phyloP scores from a whole-genome alignment of 2,113 vertebrate species.

The Anguilla rostrata region DNA sequence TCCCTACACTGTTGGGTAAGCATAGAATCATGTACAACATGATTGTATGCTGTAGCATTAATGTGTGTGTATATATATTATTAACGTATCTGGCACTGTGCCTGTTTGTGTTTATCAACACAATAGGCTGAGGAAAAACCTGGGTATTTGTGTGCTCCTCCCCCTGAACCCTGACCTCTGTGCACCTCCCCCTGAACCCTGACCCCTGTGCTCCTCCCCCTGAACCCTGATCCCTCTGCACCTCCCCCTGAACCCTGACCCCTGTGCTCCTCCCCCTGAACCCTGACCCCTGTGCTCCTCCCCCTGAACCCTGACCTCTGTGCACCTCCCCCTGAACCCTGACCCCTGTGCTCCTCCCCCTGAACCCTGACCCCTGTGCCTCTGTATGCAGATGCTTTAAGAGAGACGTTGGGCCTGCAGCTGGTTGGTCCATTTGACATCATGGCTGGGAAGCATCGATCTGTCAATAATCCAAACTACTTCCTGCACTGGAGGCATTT shows the following conservation, averaged over 20 bases:
- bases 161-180: not conserved
- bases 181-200: not conserved
- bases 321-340: not conserved
- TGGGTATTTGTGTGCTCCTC: not conserved
- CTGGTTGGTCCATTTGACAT: conserved; percentile 94
- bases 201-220: not conserved
- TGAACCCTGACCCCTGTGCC: not conserved
- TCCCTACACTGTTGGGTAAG: too few species aligned
- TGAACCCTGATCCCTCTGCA: not conserved
- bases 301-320: not conserved
- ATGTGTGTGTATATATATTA: too few species aligned
- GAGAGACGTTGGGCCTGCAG: conserved; percentile 76
- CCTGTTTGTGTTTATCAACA: too few species aligned
- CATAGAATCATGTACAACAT: too few species aligned
- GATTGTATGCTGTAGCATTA: too few species aligned
- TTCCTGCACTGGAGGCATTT: conserved; percentile 92
- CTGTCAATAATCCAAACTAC: conserved; percentile 73
- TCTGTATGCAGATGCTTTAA: conserved; percentile 75
- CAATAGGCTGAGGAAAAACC: too few species aligned
- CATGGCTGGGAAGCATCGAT: conserved; percentile 83
- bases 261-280: too few species aligned
- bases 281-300: too few species aligned
- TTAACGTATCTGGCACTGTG: too few species aligned
- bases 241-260: too few species aligned
- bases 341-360: not conserved